Evolutionary conservation across 2,888 invertebrate species (phyloP).

Genomic region (Phytoseiulus persimilis): DNA sequence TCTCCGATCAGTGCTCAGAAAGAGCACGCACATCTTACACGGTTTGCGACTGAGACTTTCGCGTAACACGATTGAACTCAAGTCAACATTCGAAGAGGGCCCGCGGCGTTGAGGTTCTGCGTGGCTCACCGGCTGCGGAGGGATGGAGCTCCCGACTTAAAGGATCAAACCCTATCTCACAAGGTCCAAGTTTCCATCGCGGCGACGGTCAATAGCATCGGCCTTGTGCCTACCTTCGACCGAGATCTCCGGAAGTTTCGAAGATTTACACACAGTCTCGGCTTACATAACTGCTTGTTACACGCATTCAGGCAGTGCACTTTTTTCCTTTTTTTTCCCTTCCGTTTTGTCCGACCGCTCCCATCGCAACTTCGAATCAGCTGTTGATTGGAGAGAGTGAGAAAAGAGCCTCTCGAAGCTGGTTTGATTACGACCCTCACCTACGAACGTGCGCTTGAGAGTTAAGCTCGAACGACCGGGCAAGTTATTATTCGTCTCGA

Average conservation of each 20-base stretch:
- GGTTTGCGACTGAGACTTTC: no score
- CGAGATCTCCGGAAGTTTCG: background rate
- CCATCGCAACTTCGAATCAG: background rate
- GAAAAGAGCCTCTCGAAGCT: no score
- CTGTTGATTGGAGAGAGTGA: background rate
- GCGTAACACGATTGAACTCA: no score
- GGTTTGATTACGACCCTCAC: no score
- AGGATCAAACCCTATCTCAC: background rate
- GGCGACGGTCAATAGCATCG: background rate
- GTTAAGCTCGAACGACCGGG: no score
- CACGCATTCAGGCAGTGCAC: background rate
- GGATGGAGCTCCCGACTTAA: background rate
- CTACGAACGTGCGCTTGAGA: no score
- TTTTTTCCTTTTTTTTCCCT: background rate
- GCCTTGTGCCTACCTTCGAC: no score
- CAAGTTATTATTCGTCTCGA: no score
- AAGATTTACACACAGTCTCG: background rate
- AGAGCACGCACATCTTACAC: background rate
- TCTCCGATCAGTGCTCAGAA: background rate
- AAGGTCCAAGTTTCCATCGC: background rate
- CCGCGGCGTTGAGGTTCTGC: no score
- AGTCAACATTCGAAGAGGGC: no score
- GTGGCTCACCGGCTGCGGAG: no score
- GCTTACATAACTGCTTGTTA: background rate
- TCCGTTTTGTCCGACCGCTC: background rate